Evolutionary conservation across 2,888 invertebrate species (phyloP).

Genomic region (Anthrax anthrax): DNA sequence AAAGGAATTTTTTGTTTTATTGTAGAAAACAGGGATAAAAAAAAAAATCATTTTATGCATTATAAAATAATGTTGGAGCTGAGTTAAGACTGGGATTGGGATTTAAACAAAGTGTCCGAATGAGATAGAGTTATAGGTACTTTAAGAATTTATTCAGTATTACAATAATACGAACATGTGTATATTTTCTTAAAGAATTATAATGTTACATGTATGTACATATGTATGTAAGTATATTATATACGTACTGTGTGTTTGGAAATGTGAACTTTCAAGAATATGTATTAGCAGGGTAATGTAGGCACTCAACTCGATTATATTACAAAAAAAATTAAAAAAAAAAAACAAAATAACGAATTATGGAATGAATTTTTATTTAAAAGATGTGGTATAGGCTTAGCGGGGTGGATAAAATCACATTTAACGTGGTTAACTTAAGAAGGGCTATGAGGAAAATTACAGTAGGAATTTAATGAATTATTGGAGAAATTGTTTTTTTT

Average conservation of each 20-base stretch:
- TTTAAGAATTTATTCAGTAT: too few species aligned
- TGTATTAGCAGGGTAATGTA: too few species aligned
- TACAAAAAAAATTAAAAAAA: too few species aligned
- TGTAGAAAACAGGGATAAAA: neutral
- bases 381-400: too few species aligned
- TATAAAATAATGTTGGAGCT: neutral
- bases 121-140: conserved; percentile 2
- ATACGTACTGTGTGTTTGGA: too few species aligned
- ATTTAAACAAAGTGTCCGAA: conserved; percentile 1
- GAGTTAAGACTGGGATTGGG: neutral
- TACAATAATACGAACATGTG: too few species aligned
- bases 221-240: neutral
- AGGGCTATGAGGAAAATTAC: neutral
- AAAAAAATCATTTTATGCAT: too few species aligned
- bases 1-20: neutral
- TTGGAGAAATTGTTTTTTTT: conserved; percentile 1
- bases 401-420: neutral
- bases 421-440: neutral
- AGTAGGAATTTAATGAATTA: conserved; percentile 5
- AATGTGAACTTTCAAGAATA: too few species aligned
- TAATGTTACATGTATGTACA: neutral
- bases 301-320: too few species aligned
- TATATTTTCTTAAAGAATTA: too few species aligned
- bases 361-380: too few species aligned
- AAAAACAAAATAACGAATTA: too few species aligned